Base-by-base conservation (phyloP, 1,140 invertebrate species). In the Sinella curviseta region DNA sequence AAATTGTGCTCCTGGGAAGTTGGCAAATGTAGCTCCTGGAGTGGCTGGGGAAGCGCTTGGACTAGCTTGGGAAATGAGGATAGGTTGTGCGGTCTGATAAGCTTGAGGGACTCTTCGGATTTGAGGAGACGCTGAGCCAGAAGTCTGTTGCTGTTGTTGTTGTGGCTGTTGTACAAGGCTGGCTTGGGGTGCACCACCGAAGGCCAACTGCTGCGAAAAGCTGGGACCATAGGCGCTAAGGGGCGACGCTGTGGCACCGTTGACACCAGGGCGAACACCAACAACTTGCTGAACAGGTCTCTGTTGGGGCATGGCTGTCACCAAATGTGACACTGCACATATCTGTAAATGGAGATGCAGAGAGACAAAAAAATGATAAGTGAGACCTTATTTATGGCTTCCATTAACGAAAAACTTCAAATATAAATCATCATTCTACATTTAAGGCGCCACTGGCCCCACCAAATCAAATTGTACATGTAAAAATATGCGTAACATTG, bases 161-260 rank as follows among this genome's bases (percentile, higher is more conserved):
- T 48, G 39, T 48, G 55, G 12, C 12, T 14, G 12, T n/a, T 26
- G 14, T 60, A 24, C 55, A 24, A 33, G 26, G 20, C 1, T 28
- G 60, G 60, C 0, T 8, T n/a, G 24, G 31, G 55, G 1, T 4
- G 75, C n/a, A 48, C 20, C 36, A 12, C 81, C 81, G 34, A 82
- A 80, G 26, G 65, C 33, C 30, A 82, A 54, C 35, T 82, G 79
- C 31, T 82, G 83, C 17, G 60, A 36, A 54, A 82, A 82, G 28
- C 30, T 78, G 1, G 81, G 79, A 34, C 80, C 78, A 34, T 48
- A 78, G n/a, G 14, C 1, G 3, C 4, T 8, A 24, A 8, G 4
- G 16, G 31, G 70, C 3, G 17, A 30, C 8, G 24, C 17, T 20
- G 28, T 28, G 24, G 0, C 33, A 16, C 57, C 54, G 1, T 48